Base-by-base conservation (phyloP, 2,888 invertebrate genomes). In the Unio pictorum region DNA sequence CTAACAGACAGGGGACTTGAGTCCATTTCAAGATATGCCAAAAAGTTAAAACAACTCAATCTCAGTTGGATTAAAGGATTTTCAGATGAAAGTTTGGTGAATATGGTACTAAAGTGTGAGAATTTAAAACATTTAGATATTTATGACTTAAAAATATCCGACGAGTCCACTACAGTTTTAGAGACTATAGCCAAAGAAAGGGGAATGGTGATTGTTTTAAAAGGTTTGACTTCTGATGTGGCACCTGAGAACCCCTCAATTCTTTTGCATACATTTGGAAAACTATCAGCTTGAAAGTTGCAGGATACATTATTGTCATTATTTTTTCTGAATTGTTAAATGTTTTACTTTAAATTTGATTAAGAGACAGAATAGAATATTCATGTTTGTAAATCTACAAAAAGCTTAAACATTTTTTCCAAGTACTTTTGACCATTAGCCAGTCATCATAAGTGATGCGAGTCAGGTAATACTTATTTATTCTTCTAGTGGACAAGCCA, bases 71-170 rank as follows among this genome's bases (percentile, higher is more conserved):
- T 85, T 20, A 74, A 72, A 30, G 73, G 71, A 23, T 72, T 87
- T 23, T 81, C 85, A 18, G 81, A 85, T 55, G 64, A 73, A 34
- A 81, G 79, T 7, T 71, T 88, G n/a, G 66, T 87, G 17, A 67
- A 84, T 23, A 71, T 88, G 1, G 69, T 88, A 23, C 65, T 66
- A 15, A 74, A 73, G 23, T 81, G 81, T 68, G 74, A 74, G 23
- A 67, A 74, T 3, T 71, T 87, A 45, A 61, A 74, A 60, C 77
- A 81, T 62, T 66, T 88, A 23, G 87, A 88, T 75, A 83, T 88
- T 8, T 87, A 78, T 73, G 81, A 82, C 64, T 74, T 82, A 30
- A 72, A 68, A 6, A 73, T 85, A n/a, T 78, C 80, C 3, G 68
- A 69, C 4, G 79, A 83, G 15, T 82, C 76, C 3, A 72, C 65